Evolutionary conservation across 2,888 invertebrate species (phyloP).

Genomic region (Elaeidobius kamerunicus): DNA sequence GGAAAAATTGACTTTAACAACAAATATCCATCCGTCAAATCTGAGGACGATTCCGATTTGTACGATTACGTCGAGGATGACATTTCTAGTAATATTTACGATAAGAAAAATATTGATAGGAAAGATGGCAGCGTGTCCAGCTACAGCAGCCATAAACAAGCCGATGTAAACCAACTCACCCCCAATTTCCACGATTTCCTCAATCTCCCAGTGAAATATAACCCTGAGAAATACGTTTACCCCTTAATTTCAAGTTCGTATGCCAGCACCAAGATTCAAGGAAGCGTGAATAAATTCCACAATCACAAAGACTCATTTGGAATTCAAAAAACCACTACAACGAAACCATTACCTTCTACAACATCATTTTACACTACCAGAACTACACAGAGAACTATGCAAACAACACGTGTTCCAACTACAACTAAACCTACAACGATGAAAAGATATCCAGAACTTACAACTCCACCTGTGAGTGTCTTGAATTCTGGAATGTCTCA

Average conservation of each 20-base stretch:
- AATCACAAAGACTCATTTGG: conserved; percentile 49
- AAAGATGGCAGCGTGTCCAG: conserved; percentile 46
- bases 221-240: conserved; percentile 65
- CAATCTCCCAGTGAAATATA: conserved; percentile 65
- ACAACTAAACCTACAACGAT: conserved; percentile 35
- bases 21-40: conserved; percentile 50
- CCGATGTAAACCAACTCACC: conserved; percentile 60
- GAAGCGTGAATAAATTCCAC: conserved; percentile 57
- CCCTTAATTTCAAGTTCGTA: conserved; percentile 70
- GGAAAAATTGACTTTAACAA: conserved; percentile 62
- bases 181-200: conserved; percentile 67
- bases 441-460: conserved; percentile 37
- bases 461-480: conserved; percentile 42
- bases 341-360: conserved; percentile 45
- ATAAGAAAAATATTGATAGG: conserved; percentile 48
- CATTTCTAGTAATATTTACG: conserved; percentile 41
- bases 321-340: conserved; percentile 40
- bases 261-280: conserved; percentile 69
- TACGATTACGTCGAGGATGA: conserved; percentile 42
- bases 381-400: conserved; percentile 33
- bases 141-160: conserved; percentile 51
- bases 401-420: conserved; percentile 39
- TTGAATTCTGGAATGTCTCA: conserved; percentile 45
- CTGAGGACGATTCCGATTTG: conserved; percentile 41
- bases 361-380: conserved; percentile 45